Conservation (phyloP, 2,888 invertebrate genomes). For the Perizoma affinitatum region DNA sequence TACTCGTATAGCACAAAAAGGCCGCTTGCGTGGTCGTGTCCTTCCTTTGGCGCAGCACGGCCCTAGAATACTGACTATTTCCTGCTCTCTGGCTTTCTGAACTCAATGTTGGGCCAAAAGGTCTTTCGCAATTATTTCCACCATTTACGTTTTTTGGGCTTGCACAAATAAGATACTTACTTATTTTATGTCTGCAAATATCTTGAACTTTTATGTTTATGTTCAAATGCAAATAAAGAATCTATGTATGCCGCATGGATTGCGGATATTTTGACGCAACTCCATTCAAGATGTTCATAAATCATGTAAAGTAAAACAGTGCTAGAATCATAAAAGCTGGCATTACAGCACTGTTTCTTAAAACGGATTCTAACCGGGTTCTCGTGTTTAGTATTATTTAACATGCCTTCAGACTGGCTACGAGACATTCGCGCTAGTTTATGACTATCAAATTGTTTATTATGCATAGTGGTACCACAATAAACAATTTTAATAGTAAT, state of each 20-base stretch:
- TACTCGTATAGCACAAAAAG: too few species aligned
- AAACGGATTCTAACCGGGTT: slow-evolving; percentile 20
- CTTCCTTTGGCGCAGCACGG: too few species aligned
- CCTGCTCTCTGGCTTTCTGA: too few species aligned
- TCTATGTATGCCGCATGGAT: slow-evolving; percentile 43
- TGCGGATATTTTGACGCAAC: slow-evolving; percentile 50
- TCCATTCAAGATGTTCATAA: slow-evolving; percentile 50
- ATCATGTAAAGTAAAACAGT: slow-evolving; percentile 44
- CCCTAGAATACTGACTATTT: too few species aligned
- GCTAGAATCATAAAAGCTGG: slow-evolving; percentile 35
- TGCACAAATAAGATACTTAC: too few species aligned
- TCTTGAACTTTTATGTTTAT: slow-evolving; percentile 17
- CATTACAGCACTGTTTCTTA: slow-evolving; percentile 15
- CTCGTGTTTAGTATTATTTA: slow-evolving; percentile 4
- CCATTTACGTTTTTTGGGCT: too few species aligned
- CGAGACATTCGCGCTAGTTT: slow-evolving; percentile 9
- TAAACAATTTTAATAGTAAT: slow-evolving; percentile 5
- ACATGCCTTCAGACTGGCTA: slow-evolving; percentile 3
- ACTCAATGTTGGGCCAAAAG: too few species aligned
- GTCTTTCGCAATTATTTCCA: too few species aligned
- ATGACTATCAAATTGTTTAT: slow-evolving; percentile 15
- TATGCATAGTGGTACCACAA: neutral
- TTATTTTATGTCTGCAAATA: slow-evolving; percentile 5
- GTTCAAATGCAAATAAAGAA: slow-evolving; percentile 34
- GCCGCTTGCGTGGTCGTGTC: too few species aligned